Conservation (phyloP, 2,797 vertebrate genomes). For the Oryzias sinensis region DNA sequence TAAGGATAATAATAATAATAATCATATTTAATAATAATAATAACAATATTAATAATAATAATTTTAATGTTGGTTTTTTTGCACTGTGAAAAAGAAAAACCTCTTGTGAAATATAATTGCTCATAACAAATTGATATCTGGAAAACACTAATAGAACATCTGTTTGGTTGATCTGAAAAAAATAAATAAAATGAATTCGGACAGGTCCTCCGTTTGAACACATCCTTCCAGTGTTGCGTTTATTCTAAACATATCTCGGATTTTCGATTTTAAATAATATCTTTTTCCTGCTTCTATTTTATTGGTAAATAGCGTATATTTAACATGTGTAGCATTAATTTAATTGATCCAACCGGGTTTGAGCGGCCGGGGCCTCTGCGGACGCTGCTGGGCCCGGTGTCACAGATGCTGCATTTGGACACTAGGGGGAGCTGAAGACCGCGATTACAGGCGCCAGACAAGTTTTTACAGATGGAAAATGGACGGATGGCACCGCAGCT, state of each 20-base stretch:
- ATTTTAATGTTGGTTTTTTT: background rate
- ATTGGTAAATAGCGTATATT: no score
- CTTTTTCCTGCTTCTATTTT: no score
- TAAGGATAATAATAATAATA: background rate
- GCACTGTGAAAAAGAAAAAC: no score
- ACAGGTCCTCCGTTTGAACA: no score
- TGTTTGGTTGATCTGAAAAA: no score
- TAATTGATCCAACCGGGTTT: background rate
- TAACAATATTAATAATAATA: background rate
- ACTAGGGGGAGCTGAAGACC: conserved; percentile 17
- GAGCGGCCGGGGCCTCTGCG: conserved; percentile 7
- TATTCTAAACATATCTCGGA: no score
- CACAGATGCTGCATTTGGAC: background rate
- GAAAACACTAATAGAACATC: no score
- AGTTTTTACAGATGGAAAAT: background rate
- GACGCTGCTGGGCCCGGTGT: conserved; percentile 1
- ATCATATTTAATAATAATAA: background rate
- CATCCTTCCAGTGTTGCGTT: no score
- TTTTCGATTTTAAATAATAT: no score
- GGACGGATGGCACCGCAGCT: conserved; percentile 1
- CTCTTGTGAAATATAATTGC: no score
- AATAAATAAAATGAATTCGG: no score
- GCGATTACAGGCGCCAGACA: background rate
- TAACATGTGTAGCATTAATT: background rate
- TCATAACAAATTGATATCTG: no score